Base-by-base conservation (phyloP, 2,113 vertebrate species). In the Sturnira hondurensis region DNA sequence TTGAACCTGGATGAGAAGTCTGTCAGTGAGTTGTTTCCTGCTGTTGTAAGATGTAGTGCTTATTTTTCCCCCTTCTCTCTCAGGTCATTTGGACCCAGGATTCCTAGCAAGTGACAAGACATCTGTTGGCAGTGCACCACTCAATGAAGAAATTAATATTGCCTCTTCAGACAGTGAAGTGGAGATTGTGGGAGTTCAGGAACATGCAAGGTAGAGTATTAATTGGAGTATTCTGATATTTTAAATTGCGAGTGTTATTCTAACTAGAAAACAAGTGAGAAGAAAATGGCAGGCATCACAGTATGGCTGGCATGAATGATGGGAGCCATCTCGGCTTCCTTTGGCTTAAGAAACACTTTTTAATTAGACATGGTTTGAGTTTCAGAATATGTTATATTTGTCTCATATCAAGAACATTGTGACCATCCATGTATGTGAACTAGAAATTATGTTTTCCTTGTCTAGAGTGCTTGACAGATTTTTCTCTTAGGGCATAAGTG, bases 161-260 rank as follows among this genome's bases (percentile, higher is more conserved):
- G 98, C 99, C 26, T 99, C 99, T 96, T 99, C 99, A 8, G 99
- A 99, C 97, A 99, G 99, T 0, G 99, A 99, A 98, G 99, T 99
- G 97, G 99, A 99, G 98, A 99, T 99, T 88, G 99, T 99, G 68
- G 99, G 99, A 61, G 99, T 99, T 97, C 99, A 99, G 95, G 99
- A 99, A 97, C 99, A 99, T 95, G 98, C 99, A 97, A 99, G 99
- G 99, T 99, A 98, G 76, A 87, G 8, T 28, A 41, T 94, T 95
- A 4, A 50, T 94, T 94, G 15, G 81, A 77, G 14, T 86, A 63
- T 67, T 71, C 38, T 95, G 68, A 3, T 63, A 77, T n/a, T 88
- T 90, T 52, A 76, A 54, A 12, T 92, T 58, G 22, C 73, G 43
- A 63, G 70, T 67, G 67, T 93, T 76, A 63, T 31, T 91, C 96